phyloP scores from a whole-genome alignment of 2,797 vertebrate species.

The Lycodopsis pacificus region DNA sequence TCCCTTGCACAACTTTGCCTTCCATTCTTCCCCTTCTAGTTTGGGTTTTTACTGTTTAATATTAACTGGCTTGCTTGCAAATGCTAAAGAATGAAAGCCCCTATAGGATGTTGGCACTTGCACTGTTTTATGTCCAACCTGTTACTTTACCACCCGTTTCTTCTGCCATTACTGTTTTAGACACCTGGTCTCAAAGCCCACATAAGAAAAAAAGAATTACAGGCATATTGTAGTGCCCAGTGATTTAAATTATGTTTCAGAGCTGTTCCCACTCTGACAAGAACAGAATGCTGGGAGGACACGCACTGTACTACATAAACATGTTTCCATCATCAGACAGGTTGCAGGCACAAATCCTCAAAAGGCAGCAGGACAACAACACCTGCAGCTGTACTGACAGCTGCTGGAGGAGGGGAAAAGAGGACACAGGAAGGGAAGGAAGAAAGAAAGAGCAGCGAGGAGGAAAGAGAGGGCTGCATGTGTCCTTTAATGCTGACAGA shows the following conservation, averaged over 20 bases:
- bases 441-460: not conserved
- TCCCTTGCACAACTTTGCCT: conserved; percentile 59
- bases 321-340: conserved; percentile 37
- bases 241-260: conserved; percentile 21
- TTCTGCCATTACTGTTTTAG: not conserved
- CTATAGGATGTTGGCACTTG: conserved; percentile 10
- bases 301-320: conserved; percentile 7
- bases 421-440: not conserved
- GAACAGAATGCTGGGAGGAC: conserved; percentile 22
- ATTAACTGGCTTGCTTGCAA: conserved; percentile 29
- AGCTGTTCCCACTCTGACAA: conserved; percentile 8
- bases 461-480: conserved; percentile 4
- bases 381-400: conserved; percentile 47
- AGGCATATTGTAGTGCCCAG: not conserved
- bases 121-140: conserved; percentile 17
- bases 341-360: conserved; percentile 45
- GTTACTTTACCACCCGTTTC: conserved; percentile 18
- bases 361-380: conserved; percentile 38
- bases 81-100: conserved; percentile 36
- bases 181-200: conserved; percentile 10
- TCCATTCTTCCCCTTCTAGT: conserved; percentile 4
- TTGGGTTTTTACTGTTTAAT: conserved; percentile 33
- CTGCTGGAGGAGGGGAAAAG: conserved; percentile 20
- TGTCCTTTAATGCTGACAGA: conserved; percentile 42
- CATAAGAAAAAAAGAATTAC: not conserved